A percentile compares a stretch with the other conserved stretches of the same genome.
These are phyloP conservation scores for Microctenopoma stevenorrisi DNA, from an alignment of 2,797 vertebrate genomes.

Conservation along the genomic window DNA sequence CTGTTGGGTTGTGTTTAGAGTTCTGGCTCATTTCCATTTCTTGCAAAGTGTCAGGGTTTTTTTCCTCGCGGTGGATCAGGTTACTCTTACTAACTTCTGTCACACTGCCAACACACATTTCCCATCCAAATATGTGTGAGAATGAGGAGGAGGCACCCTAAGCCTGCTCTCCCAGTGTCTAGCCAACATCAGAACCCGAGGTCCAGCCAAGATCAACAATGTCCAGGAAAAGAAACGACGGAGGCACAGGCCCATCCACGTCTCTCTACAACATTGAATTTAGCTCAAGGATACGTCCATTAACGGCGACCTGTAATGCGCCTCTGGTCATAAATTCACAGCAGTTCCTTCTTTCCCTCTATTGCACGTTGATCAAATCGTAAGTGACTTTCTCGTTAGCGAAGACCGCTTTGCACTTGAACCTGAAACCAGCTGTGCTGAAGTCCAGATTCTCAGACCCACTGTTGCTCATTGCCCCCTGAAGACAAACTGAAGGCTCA, in stretches of 20 bases:
- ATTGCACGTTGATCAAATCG: conserved; percentile 64
- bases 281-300: conserved; percentile 58
- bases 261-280: conserved; percentile 60
- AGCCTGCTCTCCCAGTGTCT: conserved; percentile 66
- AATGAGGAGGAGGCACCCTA: conserved; percentile 69
- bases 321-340: conserved; percentile 68
- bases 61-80: conserved; percentile 42
- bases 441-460: conserved; percentile 56
- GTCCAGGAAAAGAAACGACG: conserved; percentile 58
- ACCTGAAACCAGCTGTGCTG: conserved; percentile 75
- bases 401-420: conserved; percentile 56
- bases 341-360: conserved; percentile 53
- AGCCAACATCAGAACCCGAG: conserved; percentile 60
- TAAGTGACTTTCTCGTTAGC: conserved; percentile 71
- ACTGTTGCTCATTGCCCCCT: conserved; percentile 60
- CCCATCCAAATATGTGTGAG: conserved; percentile 70
- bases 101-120: conserved; percentile 69
- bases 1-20: conserved; percentile 49
- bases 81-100: conserved; percentile 67
- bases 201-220: conserved; percentile 73
- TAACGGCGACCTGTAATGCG: conserved; percentile 49
- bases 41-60: conserved; percentile 41
- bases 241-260: conserved; percentile 45
- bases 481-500: conserved; percentile 71
- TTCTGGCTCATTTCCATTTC: conserved; percentile 52